Evolutionary conservation across 2,888 invertebrate species (phyloP).

Genomic region (Eremobia ochroleuca): DNA sequence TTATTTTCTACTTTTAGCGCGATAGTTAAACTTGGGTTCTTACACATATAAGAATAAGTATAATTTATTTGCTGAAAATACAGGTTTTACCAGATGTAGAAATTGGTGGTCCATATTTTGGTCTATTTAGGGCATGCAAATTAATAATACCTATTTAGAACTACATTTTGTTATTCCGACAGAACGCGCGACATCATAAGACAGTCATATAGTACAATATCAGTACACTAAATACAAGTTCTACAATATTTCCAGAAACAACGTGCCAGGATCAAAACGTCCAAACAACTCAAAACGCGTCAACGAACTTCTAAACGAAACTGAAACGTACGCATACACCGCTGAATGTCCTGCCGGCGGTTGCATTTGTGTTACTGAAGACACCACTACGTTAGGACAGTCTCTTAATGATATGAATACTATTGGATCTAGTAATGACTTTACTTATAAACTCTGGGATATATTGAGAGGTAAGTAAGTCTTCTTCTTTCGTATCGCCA

Average conservation of each 20-base stretch:
- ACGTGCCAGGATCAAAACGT: constrained; percentile 75
- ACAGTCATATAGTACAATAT: neutral
- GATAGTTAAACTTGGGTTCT: neutral
- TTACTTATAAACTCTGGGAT: constrained; percentile 89
- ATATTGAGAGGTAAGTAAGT: constrained; percentile 84
- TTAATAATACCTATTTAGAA: too few relatives aligned
- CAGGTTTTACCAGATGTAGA: too few relatives aligned
- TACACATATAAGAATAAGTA: too few relatives aligned
- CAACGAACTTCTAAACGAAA: constrained; percentile 82
- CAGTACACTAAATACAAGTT: neutral
- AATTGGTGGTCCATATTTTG: too few relatives aligned
- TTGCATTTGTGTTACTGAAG: constrained; percentile 84
- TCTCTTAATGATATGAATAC: constrained; percentile 78
- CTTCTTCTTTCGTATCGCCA: too few relatives aligned
- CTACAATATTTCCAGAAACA: constrained; percentile 73
- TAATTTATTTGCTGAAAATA: too few relatives aligned
- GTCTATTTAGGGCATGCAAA: too few relatives aligned
- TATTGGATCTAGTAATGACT: constrained; percentile 87
- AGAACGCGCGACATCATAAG: too few relatives aligned
- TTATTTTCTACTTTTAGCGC: neutral
- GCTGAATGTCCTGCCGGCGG: constrained; percentile 86
- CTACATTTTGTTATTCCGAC: too few relatives aligned
- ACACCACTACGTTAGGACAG: constrained; percentile 80
- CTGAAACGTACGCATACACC: constrained; percentile 87
- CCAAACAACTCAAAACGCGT: constrained; percentile 80